Evolutionary conservation across 2,797 vertebrate species (phyloP).

Genomic region (Gallinago solitaria): DNA sequence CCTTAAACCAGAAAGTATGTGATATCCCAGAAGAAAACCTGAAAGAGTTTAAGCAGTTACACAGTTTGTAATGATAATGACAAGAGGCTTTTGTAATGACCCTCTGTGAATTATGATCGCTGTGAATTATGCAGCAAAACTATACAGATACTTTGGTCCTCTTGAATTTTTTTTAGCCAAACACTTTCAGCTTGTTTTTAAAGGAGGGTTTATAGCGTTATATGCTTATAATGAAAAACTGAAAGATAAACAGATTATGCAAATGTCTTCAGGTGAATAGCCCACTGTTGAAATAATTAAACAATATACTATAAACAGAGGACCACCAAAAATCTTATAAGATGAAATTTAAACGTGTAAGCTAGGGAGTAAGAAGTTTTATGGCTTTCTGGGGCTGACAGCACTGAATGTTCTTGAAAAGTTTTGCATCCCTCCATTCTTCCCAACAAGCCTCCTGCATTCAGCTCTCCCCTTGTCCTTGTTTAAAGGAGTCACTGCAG

Average conservation of each 20-base stretch:
- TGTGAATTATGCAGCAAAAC: neutral
- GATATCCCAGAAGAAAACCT: neutral
- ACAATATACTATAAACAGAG: neutral
- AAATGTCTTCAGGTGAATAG: neutral
- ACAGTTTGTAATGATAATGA: neutral
- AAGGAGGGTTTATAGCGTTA: neutral
- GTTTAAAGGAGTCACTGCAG: neutral
- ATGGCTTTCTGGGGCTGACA: neutral
- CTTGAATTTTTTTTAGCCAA: neutral
- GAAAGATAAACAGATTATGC: neutral
- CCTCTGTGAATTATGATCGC: neutral
- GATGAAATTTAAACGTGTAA: neutral
- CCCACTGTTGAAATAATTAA: neutral
- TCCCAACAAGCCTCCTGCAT: neutral
- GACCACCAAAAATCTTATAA: neutral
- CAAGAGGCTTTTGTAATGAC: neutral
- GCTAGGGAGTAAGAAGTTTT: neutral
- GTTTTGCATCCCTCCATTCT: neutral
- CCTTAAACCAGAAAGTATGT: neutral
- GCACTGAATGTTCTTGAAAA: neutral
- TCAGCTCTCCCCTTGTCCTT: neutral
- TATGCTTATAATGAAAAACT: neutral
- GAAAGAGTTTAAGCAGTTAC: neutral
- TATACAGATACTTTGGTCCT: neutral
- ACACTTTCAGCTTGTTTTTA: neutral